Percentiles rank a stretch among this genome's conserved stretches.
These are phyloP conservation scores for Macquaria australasica DNA, from an alignment of 2,113 vertebrate genomes.

Conservation along the genomic window DNA sequence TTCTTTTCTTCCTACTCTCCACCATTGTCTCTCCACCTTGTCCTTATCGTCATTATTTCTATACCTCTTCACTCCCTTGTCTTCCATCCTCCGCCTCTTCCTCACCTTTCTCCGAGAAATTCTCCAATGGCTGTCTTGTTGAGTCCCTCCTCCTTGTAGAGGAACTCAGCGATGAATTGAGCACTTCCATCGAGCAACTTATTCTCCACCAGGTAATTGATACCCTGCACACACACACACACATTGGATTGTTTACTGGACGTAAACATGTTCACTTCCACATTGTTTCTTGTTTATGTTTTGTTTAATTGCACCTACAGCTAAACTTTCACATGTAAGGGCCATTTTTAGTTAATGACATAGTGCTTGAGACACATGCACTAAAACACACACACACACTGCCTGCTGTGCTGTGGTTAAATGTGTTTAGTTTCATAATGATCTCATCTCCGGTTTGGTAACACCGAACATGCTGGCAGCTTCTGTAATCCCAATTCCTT, in stretches of 20 bases:
- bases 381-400: neutral
- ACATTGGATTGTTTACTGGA: neutral
- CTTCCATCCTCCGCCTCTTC: too few species aligned
- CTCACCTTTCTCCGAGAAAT: constrained; percentile 93
- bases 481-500: constrained; percentile 67
- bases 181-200: constrained; percentile 83
- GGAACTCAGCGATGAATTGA: constrained; percentile 89
- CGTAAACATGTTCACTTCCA: neutral
- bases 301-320: neutral
- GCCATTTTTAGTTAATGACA: neutral
- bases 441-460: constrained; percentile 52
- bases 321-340: rapidly evolving
- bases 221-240: constrained; percentile 84
- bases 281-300: neutral
- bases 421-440: constrained; percentile 51
- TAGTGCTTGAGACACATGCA: neutral
- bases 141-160: constrained; percentile 95
- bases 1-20: neutral
- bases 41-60: neutral
- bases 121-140: constrained; percentile 96
- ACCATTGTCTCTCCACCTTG: neutral
- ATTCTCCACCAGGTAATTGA: constrained; percentile 89
- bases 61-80: neutral
- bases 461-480: neutral
- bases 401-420: neutral